Conservation (phyloP, 2,888 invertebrate species). For the Penaeus monodon region DNA sequence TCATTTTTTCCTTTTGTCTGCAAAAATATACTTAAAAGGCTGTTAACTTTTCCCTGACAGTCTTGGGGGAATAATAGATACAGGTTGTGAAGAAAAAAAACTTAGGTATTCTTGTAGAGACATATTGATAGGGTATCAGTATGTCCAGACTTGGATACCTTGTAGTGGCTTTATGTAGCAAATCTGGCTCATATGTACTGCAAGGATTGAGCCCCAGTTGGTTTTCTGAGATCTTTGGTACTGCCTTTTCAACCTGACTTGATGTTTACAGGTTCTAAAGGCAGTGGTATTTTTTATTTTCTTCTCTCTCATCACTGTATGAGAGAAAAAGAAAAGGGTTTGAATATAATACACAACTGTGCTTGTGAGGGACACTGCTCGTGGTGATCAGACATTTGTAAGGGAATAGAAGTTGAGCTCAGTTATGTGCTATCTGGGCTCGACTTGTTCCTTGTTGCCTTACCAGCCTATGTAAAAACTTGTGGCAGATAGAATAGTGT, state of each 20-base stretch:
- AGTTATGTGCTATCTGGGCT: conserved; percentile 10
- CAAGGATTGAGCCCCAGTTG: conserved; percentile 12
- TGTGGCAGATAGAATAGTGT: background rate
- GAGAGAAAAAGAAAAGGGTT: conserved; percentile 2
- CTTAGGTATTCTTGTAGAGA: conserved; percentile 48
- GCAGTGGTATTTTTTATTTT: conserved; percentile 15
- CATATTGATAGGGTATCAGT: conserved; percentile 43
- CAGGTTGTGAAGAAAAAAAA: background rate
- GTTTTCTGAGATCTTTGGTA: conserved; percentile 5
- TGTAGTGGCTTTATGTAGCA: background rate
- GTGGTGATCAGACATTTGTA: background rate
- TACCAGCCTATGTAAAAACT: no score
- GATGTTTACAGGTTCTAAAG: conserved; percentile 27
- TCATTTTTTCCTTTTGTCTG: background rate
- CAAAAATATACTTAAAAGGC: background rate
- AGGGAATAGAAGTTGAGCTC: conserved; percentile 6
- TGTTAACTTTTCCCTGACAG: conserved; percentile 5
- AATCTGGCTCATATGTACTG: background rate
- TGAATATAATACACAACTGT: background rate
- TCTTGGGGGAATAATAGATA: background rate
- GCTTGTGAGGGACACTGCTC: conserved; percentile 54
- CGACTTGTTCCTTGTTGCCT: conserved; percentile 4
- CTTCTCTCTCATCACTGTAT: background rate
- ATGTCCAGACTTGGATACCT: conserved; percentile 55
- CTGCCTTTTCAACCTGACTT: conserved; percentile 32